phyloP scores from a whole-genome alignment of 2,797 vertebrate genomes.

The Dermochelys coriacea region DNA sequence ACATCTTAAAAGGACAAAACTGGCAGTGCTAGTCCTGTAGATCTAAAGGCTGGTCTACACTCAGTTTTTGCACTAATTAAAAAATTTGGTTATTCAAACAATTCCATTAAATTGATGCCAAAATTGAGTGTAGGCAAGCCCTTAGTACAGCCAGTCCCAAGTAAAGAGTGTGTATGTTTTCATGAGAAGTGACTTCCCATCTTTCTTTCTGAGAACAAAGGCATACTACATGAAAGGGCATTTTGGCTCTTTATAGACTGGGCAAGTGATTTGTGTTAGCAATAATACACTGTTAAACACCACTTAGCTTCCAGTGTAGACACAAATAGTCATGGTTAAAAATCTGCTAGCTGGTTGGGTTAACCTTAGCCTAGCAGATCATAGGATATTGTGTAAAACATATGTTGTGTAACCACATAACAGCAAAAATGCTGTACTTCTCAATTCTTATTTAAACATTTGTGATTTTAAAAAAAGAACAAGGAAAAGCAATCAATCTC shows the following conservation, averaged over 20 bases:
- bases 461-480: neutral
- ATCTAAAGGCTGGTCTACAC: neutral
- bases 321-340: neutral
- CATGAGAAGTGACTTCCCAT: neutral
- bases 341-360: neutral
- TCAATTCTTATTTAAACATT: neutral
- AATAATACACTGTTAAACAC: neutral
- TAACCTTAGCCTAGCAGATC: neutral
- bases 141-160: fast-evolving
- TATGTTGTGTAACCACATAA: neutral
- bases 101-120: neutral
- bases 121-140: neutral
- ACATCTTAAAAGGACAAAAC: neutral
- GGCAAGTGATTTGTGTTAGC: neutral
- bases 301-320: neutral
- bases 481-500: neutral
- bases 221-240: neutral
- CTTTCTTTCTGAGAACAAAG: neutral
- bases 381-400: neutral
- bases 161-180: neutral
- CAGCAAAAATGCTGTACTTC: neutral
- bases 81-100: neutral
- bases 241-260: neutral
- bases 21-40: fast-evolving
- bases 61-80: neutral